phyloP scores from a whole-genome alignment of 2,888 invertebrate genomes.

The Pristionchus entomophagus region DNA sequence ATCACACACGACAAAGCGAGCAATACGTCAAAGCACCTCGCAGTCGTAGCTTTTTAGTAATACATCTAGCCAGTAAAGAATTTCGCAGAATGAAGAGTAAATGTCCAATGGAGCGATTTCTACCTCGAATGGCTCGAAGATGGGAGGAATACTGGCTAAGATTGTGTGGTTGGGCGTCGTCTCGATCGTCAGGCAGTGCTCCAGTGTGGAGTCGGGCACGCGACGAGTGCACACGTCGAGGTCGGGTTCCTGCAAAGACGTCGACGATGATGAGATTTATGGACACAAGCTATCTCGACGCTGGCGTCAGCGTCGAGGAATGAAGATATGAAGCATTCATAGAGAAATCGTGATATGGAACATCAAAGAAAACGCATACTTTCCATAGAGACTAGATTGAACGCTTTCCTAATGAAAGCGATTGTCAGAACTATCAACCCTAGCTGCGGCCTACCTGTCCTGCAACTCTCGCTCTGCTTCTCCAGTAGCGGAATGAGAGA shows the following conservation, averaged over 20 bases:
- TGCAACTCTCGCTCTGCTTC: conserved; percentile 52
- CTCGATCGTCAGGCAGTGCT: conserved; percentile 63
- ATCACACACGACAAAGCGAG: no score
- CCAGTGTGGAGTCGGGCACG: conserved; percentile 56
- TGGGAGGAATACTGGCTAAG: conserved; percentile 63
- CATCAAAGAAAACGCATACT: not conserved
- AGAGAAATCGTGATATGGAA: not conserved
- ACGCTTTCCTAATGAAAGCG: no score
- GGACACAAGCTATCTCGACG: no score
- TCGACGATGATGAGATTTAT: no score
- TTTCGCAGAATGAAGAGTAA: no score
- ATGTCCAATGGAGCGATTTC: no score
- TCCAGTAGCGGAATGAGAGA: conserved; percentile 63
- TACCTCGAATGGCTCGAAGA: conserved; percentile 66
- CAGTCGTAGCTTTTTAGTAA: no score
- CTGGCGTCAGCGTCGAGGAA: no score
- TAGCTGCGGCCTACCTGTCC: conserved; percentile 10
- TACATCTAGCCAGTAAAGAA: no score
- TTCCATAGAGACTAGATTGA: no score
- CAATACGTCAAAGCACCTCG: no score
- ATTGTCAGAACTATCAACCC: not conserved
- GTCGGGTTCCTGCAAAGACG: conserved; percentile 57
- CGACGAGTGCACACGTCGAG: conserved; percentile 64
- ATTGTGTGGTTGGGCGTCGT: conserved; percentile 64
- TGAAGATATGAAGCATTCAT: no score